These are phyloP conservation scores for Koerneria pararmatus DNA, from an alignment of 2,888 invertebrate species.

Conservation along the genomic window DNA sequence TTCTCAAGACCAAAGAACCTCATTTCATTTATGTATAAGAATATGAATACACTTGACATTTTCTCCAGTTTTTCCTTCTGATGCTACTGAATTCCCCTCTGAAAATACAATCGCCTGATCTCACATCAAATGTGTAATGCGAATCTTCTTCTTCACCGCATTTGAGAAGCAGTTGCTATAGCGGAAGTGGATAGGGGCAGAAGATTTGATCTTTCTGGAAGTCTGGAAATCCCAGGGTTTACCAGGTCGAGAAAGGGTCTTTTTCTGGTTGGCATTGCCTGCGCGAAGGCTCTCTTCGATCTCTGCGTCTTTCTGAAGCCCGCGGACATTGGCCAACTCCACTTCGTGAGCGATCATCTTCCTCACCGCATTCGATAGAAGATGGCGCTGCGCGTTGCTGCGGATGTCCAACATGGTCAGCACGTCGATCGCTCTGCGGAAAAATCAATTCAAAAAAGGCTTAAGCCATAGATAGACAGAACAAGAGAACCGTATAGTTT, in stretches of 20 bases:
- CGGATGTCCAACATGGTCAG: constrained; percentile 13
- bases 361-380: constrained; percentile 9
- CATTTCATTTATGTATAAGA: too few species aligned
- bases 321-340: neutral
- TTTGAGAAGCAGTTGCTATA: constrained; percentile 22
- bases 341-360: constrained; percentile 19
- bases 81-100: too few species aligned
- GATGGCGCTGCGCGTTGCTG: neutral
- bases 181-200: constrained; percentile 16
- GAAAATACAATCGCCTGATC: too few species aligned
- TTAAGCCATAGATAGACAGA: neutral
- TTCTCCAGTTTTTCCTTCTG: too few species aligned
- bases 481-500: too few species aligned
- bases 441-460: neutral
- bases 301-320: too few species aligned
- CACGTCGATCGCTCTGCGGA: constrained; percentile 13
- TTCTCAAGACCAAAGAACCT: too few species aligned
- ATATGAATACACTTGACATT: too few species aligned
- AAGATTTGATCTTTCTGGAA: neutral
- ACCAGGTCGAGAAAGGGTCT: too few species aligned
- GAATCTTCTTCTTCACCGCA: constrained; percentile 22
- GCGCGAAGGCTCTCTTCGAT: too few species aligned
- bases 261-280: too few species aligned
- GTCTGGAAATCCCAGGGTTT: too few species aligned
- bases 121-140: constrained; percentile 17